Evolutionary conservation across 2,888 invertebrate species (phyloP), one percentile per base, ranked within the genome.

Genomic region (Spodoptera exigua): DNA sequence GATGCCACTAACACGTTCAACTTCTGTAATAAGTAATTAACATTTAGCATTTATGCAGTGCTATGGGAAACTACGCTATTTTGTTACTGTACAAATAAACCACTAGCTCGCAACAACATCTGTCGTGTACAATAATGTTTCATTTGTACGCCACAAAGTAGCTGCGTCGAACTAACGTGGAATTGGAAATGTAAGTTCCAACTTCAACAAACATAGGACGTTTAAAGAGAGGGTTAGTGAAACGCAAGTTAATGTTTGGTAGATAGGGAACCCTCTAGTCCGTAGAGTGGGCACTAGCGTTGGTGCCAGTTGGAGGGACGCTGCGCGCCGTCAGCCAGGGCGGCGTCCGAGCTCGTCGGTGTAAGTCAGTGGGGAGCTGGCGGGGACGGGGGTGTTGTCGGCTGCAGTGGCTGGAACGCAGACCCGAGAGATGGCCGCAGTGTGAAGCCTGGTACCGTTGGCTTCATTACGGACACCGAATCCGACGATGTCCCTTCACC

Each of bases 381-480:
- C 45, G 76, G 74, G 36, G 76, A 54, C 39, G 70, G 76, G 10
- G 75, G 73, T 17, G 71, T 64, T 45, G 85, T 74, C 41, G 92
- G 91, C 81, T 93, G 95, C 79, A 96, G 94, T 80, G 97, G 96
- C 89, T 97, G 96, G 95, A 97, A 97, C 80, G 97, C 97, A 48
- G 97, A 97, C 76, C 97, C 96, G 73, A 96, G 95, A 83, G 97
- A 97, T 59, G 97, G 97, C 82, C 96, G 96, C 89, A 97, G 95
- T 82, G 97, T 96, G 93, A 97, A 97, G 73, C 96, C 96, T 18
- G 89, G 85, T 82, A 95, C 95, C 72, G 95, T 95, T 52, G 96
- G 97, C 89, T 96, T 96, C 86, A 94, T 87, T 61, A 87, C 81
- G 49, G 89, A 84, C 76, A 89, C 74, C 61, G 90, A 63, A 79